Evolutionary conservation across 2,888 invertebrate species (phyloP), one percentile per base, ranked within the genome.

Genomic region (Agrotis segetum): DNA sequence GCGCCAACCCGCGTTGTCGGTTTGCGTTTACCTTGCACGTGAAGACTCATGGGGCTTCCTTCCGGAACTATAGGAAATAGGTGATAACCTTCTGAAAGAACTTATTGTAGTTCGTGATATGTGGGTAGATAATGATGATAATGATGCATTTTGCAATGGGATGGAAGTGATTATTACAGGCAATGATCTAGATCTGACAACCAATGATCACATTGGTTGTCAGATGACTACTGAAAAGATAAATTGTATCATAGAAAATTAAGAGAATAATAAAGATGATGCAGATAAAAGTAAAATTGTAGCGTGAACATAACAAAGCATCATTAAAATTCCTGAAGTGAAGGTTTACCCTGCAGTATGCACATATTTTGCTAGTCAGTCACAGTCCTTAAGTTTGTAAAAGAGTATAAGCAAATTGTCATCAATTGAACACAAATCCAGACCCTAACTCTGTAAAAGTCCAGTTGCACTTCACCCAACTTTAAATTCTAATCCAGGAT

Each of bases 61-160:
- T 79, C 85, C 82, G 71, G 61, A 55, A 40, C 34, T 24, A 40
- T 52, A 65, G 79, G 73, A 82, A 82, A 58, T 58, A 66, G 61
- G 29, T 67, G 56, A 67, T 78, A 19, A 65, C 47, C 55, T 82
- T 82, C 40, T 50, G 3, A 13, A 46, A 46, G 47, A 52, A 67
- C 53, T 67, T 56, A 67, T 71, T 71, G 53, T 68, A 3, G 64
- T 67, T 46, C 9, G 4, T 63, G 7, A 3, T 0, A 40, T 61
- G 59, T 56, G 55, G 60, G 77, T 52, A 29, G 53, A 56, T 56
- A 79, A n/a, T 71, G 14, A 11, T 24, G 11, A 46, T 69, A 56
- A 70, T 72, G 34, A 19, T 34, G 1, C 56, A 50, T 50, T 19
- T 58, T 3, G 9, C 13, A 50, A 69, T 21, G 47, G 53, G 17